Evolutionary conservation across 2,797 vertebrate genomes (phyloP).

Genomic region (Fistularia commersonii): DNA sequence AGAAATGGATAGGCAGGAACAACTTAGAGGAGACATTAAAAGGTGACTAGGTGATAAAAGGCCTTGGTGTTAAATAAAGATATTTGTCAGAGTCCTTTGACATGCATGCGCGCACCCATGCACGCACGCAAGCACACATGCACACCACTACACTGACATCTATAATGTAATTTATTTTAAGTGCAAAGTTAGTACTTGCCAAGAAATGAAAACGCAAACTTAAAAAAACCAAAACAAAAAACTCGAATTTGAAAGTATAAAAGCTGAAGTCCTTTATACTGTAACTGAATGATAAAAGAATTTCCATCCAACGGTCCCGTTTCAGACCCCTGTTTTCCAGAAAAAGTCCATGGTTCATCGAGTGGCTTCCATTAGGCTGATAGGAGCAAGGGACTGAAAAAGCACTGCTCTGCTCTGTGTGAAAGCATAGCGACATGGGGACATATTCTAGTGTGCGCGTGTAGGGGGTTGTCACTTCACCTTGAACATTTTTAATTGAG

Average conservation of each 20-base stretch:
- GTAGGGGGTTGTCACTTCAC: too few species aligned
- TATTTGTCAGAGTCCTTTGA: neutral
- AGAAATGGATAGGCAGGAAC: slow-evolving; percentile 20
- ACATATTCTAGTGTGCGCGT: too few species aligned
- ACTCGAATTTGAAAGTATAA: slow-evolving; percentile 22
- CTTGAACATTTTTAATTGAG: too few species aligned
- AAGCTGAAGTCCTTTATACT: slow-evolving; percentile 27
- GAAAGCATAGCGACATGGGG: too few species aligned
- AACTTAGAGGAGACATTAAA: slow-evolving; percentile 9
- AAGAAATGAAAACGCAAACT: slow-evolving; percentile 7
- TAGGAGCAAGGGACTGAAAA: neutral
- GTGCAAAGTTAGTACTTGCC: slow-evolving; percentile 2
- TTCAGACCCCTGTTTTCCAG: too few species aligned
- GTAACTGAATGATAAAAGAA: neutral
- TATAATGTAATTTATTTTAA: slow-evolving; percentile 1
- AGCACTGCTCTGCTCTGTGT: too few species aligned
- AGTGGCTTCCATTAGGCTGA: slow-evolving; percentile 12
- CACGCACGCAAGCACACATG: too few species aligned
- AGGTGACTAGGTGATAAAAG: slow-evolving; percentile 17
- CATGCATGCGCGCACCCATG: too few species aligned
- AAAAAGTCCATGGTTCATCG: too few species aligned
- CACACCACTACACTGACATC: too few species aligned
- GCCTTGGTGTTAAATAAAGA: slow-evolving; percentile 32
- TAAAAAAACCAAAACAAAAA: too few species aligned
- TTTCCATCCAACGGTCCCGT: too few species aligned